Base-by-base conservation (phyloP, 2,797 vertebrate genomes). In the Coregonus suidteri region DNA sequence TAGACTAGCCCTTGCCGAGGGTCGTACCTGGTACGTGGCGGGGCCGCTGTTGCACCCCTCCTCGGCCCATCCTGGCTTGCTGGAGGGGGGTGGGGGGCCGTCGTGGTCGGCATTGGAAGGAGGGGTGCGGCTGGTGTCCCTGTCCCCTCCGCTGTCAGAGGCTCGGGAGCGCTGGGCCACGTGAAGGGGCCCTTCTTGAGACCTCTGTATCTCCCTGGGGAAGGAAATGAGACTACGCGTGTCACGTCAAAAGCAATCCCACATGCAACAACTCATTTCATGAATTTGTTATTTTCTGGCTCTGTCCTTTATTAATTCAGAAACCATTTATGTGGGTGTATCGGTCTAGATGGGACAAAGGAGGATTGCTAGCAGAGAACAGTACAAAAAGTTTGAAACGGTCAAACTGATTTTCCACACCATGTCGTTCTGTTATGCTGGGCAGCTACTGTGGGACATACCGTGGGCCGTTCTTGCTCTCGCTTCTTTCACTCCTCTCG, bases 1-100 rank as follows among this genome's bases (percentile, higher is more conserved):
- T 30, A 59, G 1, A 37, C 14, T 20, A 31, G 18, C 59, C 34
- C 4, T 56, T 56, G 54, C 16, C 15, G 4, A 35, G 59, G 53
- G 37, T 81, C 69, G 83, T 92, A 98, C 96, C 94, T 96, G 95
- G 86, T 94, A 95, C 75, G 85, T 94, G 86, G 89, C 84, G 81
- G 91, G 87, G 81, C 81, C 91, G 84, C 92, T 83, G 59, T n/a
- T 7, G 86, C 91, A 83, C 89, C 94, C 87, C 88, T 94, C 95
- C 92, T 98, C 96, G 86, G 92, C 88, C 95, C 96, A 94, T 85
- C 93, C 95, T 77, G 94, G 93, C 94, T 97, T 97, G 84, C 93
- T 90, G 86, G 93, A 93, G 85, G 95, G 91, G 30, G 90, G 91
- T 74, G 89, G 88, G 25, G 93, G 90, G 34, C 86, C 90, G 37